These are phyloP conservation scores for Bergia sp. DNA, from an alignment of 92 coral and sea anemone species.

Conservation along the genomic window DNA sequence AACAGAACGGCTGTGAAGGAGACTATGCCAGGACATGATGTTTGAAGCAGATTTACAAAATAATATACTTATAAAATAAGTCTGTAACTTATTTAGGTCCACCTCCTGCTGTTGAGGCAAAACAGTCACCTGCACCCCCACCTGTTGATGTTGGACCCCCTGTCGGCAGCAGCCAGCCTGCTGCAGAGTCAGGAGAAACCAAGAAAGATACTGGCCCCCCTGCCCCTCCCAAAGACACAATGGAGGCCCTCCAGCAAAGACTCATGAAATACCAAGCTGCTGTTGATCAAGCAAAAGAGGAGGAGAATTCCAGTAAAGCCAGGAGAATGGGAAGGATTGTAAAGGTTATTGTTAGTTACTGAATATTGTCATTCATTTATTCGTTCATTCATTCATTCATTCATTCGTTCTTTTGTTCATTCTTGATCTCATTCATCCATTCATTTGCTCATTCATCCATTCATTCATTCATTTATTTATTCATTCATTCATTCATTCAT, in stretches of 20 bases:
- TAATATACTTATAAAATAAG: too few relatives aligned
- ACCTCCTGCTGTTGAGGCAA: conserved; percentile 15
- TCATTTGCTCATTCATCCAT: too few relatives aligned
- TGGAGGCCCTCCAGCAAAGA: conserved; percentile 93
- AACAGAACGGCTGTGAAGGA: too few relatives aligned
- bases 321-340: conserved; percentile 97
- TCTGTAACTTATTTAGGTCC: neutral
- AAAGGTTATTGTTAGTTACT: conserved; percentile 63
- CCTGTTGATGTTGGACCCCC: conserved; percentile 6
- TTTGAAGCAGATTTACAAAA: too few relatives aligned
- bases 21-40: too few relatives aligned
- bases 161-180: conserved; percentile 29
- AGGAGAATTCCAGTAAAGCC: conserved; percentile 85
- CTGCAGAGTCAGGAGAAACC: conserved; percentile 38
- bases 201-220: conserved; percentile 69
- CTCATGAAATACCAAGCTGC: conserved; percentile 81
- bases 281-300: conserved; percentile 82
- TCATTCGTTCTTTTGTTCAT: too few relatives aligned
- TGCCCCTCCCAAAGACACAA: conserved; percentile 86
- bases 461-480: too few relatives aligned
- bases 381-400: too few relatives aligned
- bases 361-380: neutral
- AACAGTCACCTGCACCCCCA: conserved; percentile 11
- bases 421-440: too few relatives aligned
- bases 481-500: too few relatives aligned